Evolutionary conservation across 2,888 invertebrate genomes (phyloP).

Genomic region (Dascillus cervinus): DNA sequence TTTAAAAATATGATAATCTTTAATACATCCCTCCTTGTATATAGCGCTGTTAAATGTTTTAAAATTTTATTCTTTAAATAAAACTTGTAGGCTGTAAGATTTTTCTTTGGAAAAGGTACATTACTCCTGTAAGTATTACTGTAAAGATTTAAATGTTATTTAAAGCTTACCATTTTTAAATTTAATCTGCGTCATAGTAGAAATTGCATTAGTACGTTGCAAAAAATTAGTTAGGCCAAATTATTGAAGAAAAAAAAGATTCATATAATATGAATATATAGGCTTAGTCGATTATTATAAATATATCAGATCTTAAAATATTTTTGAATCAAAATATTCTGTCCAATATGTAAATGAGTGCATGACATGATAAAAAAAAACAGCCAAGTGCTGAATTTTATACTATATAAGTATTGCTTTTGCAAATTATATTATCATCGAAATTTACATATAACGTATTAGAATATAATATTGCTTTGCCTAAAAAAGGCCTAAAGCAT

Average conservation of each 20-base stretch:
- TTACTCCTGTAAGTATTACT: too few relatives aligned
- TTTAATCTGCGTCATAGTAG: neutral
- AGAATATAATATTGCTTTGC: too few relatives aligned
- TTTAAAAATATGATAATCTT: conserved; percentile 15
- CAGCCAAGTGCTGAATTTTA: conserved; percentile 19
- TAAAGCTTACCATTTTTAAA: neutral
- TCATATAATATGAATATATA: conserved; percentile 8
- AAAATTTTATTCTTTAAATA: conserved; percentile 38
- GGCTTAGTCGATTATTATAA: neutral
- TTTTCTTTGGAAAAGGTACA: too few relatives aligned
- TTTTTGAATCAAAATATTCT: conserved; percentile 15
- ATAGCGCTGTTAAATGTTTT: conserved; percentile 36
- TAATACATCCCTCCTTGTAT: conserved; percentile 37
- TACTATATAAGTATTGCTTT: conserved; percentile 26
- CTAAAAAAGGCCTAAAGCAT: too few relatives aligned
- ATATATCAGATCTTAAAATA: conserved; percentile 14
- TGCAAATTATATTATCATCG: conserved; percentile 3
- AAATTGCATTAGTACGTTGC: conserved; percentile 11
- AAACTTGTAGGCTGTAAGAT: conserved; percentile 6
- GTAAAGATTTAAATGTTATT: neutral
- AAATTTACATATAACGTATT: too few relatives aligned
- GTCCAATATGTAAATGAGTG: conserved; percentile 14
- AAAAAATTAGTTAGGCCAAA: conserved; percentile 18
- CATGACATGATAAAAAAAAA: conserved; percentile 11
- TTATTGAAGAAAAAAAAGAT: conserved; percentile 9